These are phyloP conservation scores for Aspidiotus rigidus DNA, from an alignment of 2,888 invertebrate species.

Conservation along the genomic window DNA sequence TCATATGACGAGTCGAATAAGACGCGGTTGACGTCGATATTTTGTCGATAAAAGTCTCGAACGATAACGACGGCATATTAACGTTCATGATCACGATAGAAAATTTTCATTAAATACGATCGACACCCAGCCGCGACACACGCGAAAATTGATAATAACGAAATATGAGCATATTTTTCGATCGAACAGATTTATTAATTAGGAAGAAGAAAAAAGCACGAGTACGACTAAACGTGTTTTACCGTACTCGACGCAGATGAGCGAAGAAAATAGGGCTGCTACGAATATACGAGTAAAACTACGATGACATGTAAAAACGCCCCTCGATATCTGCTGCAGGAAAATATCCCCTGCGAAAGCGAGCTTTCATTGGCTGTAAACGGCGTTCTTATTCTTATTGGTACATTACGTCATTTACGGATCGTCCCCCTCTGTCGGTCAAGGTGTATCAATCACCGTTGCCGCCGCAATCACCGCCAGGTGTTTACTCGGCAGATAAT, in stretches of 20 bases:
- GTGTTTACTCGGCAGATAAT: not conserved
- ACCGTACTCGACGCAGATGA: not conserved
- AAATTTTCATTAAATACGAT: not conserved
- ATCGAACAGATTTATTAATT: no score
- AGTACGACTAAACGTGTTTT: no score
- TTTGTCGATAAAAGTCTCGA: conserved; percentile 23
- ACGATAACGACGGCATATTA: conserved; percentile 14
- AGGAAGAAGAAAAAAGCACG: no score
- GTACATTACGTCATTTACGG: conserved; percentile 25
- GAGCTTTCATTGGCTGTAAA: conserved; percentile 9
- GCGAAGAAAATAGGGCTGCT: conserved; percentile 24
- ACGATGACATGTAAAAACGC: conserved; percentile 20
- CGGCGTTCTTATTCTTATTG: conserved; percentile 22
- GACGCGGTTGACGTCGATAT: conserved; percentile 6
- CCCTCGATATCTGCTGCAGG: conserved; percentile 14
- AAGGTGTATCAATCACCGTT: conserved; percentile 11
- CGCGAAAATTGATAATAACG: no score
- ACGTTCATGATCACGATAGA: conserved; percentile 10
- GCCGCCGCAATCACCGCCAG: conserved; percentile 1
- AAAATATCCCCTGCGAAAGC: conserved; percentile 20
- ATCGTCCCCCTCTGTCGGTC: conserved; percentile 14
- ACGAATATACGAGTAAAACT: conserved; percentile 18
- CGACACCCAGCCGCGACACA: no score
- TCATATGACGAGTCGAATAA: not conserved
- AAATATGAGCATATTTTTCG: no score